A percentile compares a stretch with the other conserved stretches of the same genome.
Conservation (phyloP, 2,113 vertebrate species). For the Lipophrys pholis region DNA sequence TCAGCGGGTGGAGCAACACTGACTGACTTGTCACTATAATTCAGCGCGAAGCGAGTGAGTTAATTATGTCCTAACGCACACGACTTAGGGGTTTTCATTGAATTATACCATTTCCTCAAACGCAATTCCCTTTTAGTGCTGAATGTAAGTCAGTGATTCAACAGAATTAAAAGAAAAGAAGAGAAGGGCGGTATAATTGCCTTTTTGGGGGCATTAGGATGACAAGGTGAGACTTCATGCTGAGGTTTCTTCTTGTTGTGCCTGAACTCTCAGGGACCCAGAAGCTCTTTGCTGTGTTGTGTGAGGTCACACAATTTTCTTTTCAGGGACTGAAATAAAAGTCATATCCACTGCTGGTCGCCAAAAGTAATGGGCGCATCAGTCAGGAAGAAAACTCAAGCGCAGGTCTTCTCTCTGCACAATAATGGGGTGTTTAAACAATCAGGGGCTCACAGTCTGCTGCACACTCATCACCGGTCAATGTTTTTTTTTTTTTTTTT, state of each 20-base stretch:
- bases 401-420: constrained; percentile 36
- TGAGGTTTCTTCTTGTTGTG: not conserved
- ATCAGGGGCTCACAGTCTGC: constrained; percentile 53
- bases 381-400: constrained; percentile 47
- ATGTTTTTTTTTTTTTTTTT: not conserved
- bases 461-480: constrained; percentile 20
- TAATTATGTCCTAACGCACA: constrained; percentile 38
- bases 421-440: constrained; percentile 64
- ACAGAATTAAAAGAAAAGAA: constrained; percentile 29
- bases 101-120: constrained; percentile 43
- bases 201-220: constrained; percentile 17
- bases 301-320: constrained; percentile 57
- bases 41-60: constrained; percentile 9
- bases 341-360: constrained; percentile 30
- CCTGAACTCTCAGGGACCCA: constrained; percentile 43
- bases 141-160: not conserved
- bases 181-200: constrained; percentile 26
- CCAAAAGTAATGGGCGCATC: constrained; percentile 73
- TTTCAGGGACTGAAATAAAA: constrained; percentile 53
- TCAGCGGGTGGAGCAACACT: constrained; percentile 9
- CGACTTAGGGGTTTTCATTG: constrained; percentile 48
- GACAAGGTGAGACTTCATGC: constrained; percentile 9
- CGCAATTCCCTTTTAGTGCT: constrained; percentile 23
- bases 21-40: constrained; percentile 15
- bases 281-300: constrained; percentile 37